A percentile compares a stretch with the other conserved stretches of the same genome.
Evolutionary conservation across 2,113 vertebrate species (phyloP).

Genomic region (Falcunculus frontatus): DNA sequence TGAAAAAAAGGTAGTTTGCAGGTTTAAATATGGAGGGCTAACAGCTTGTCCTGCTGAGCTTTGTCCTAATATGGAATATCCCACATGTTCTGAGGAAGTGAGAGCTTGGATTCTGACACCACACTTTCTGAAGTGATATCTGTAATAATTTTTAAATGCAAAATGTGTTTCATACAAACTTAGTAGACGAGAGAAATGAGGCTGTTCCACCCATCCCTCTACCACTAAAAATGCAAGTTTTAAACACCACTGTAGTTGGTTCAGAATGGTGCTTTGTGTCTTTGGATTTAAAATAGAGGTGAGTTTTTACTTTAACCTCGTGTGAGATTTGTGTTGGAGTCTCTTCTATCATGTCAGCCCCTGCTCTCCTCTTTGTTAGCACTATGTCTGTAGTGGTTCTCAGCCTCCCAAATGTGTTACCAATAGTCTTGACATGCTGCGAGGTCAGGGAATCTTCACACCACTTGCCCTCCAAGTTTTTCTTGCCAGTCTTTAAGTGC

Average conservation of each 20-base stretch:
- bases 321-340: neutral
- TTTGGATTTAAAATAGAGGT: neutral
- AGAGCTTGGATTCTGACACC: neutral
- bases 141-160: neutral
- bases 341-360: neutral
- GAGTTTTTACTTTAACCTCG: neutral
- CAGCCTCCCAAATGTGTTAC: neutral
- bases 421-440: neutral
- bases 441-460: neutral
- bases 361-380: neutral
- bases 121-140: neutral
- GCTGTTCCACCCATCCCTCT: neutral
- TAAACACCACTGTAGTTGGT: neutral
- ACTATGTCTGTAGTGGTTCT: neutral
- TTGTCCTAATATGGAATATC: neutral
- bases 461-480: neutral
- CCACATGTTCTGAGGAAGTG: neutral
- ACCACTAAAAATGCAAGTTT: neutral
- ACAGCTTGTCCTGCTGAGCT: neutral
- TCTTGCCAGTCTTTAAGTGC: neutral
- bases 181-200: neutral
- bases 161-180: neutral
- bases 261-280: neutral
- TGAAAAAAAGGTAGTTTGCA: neutral
- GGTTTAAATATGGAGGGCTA: neutral